Conservation (phyloP, 1,140 invertebrate species). For the Gryllus bimaculatus region DNA sequence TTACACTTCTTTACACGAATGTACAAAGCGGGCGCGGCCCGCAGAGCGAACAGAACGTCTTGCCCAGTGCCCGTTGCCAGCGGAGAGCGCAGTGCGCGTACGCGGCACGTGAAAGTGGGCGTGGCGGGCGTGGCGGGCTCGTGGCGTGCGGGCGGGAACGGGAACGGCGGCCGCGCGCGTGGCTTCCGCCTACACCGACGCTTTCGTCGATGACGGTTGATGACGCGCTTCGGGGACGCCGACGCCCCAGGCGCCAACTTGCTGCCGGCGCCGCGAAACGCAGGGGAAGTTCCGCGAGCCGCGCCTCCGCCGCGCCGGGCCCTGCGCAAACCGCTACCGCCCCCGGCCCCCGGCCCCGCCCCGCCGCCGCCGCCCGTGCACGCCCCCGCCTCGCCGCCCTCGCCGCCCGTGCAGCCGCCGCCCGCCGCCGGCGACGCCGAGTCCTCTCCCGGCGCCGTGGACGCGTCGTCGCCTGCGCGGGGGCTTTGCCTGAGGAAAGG, state of each 20-base stretch:
- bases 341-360: constrained; percentile 5
- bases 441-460: background rate
- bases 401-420: background rate
- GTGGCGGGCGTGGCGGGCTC: too few relatives aligned
- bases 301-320: constrained; percentile 23
- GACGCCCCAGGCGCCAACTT: too few relatives aligned
- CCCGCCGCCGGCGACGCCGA: background rate
- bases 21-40: background rate
- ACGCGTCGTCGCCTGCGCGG: background rate
- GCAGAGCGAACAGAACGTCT: too few relatives aligned
- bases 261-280: constrained; percentile 11
- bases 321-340: background rate
- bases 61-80: too few relatives aligned
- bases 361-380: constrained; percentile 11
- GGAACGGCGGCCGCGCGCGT: background rate
- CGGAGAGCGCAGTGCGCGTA: too few relatives aligned
- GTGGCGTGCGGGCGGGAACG: background rate
- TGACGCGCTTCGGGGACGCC: constrained; percentile 33
- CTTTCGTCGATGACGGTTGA: constrained; percentile 67
- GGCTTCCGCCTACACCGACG: constrained; percentile 35
- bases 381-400: background rate
- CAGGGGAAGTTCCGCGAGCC: constrained; percentile 19
- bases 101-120: background rate
- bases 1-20: constrained; percentile 2
- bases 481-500: background rate